A percentile compares a stretch with the other conserved stretches of the same genome.
Conservation (phyloP, 2,888 invertebrate genomes). For the Microctonus hyperodae region DNA sequence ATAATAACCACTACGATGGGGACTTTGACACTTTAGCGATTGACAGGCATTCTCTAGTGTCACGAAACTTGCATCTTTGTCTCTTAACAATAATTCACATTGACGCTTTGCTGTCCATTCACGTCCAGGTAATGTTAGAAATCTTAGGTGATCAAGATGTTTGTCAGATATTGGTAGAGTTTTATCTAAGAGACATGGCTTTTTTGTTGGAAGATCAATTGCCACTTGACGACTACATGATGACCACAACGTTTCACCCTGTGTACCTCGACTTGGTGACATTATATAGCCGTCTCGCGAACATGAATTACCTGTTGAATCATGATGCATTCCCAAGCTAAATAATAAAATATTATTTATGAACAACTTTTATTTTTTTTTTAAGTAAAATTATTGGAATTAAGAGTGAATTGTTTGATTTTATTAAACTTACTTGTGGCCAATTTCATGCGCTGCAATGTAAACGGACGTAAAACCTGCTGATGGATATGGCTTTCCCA, state of each 20-base stretch:
- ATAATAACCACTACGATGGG: slow-evolving; percentile 77
- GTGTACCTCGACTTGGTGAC: slow-evolving; percentile 81
- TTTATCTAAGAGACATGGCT: slow-evolving; percentile 69
- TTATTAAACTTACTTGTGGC: slow-evolving; percentile 86
- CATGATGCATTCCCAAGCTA: slow-evolving; percentile 83
- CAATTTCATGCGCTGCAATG: slow-evolving; percentile 84
- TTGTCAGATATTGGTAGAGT: slow-evolving; percentile 59
- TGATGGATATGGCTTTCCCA: slow-evolving; percentile 81
- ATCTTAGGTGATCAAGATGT: slow-evolving; percentile 70
- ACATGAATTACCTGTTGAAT: slow-evolving; percentile 76
- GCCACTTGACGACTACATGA: slow-evolving; percentile 75
- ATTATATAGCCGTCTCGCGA: slow-evolving; percentile 81
- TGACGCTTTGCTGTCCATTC: slow-evolving; percentile 78
- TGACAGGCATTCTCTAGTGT: slow-evolving; percentile 67
- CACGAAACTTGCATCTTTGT: slow-evolving; percentile 70
- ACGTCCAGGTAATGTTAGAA: slow-evolving; percentile 72
- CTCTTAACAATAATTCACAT: slow-evolving; percentile 75
- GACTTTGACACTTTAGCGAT: slow-evolving; percentile 75
- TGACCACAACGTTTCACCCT: slow-evolving; percentile 82
- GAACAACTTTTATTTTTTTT: too few species aligned
- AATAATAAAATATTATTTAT: neutral
- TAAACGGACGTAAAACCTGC: slow-evolving; percentile 86
- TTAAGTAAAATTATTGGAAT: too few species aligned
- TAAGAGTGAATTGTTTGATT: too few species aligned
- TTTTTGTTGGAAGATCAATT: slow-evolving; percentile 58